Conservation (phyloP, 2,888 invertebrate genomes). For the Villa cingulata region DNA sequence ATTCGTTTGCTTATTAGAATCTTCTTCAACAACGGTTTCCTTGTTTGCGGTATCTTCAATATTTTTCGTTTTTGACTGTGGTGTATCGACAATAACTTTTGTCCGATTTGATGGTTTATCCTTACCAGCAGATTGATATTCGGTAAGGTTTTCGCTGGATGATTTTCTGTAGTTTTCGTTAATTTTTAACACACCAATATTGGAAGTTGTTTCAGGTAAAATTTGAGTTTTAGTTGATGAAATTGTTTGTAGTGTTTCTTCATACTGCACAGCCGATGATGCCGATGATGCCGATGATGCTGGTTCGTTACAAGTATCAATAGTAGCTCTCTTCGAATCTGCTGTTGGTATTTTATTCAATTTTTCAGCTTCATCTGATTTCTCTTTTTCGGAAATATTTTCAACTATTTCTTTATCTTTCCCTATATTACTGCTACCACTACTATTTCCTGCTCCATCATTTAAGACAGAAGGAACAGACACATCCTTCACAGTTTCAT, state of each 20-base stretch:
- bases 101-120: conserved; percentile 8
- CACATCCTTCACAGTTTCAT: too few relatives aligned
- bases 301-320: too few relatives aligned
- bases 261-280: background rate
- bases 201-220: background rate
- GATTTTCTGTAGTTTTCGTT: conserved; percentile 14
- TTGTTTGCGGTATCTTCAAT: conserved; percentile 29
- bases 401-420: background rate
- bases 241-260: background rate
- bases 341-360: too few relatives aligned
- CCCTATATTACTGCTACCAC: background rate
- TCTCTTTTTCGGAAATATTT: background rate
- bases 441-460: too few relatives aligned
- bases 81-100: conserved; percentile 16
- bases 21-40: conserved; percentile 18
- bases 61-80: conserved; percentile 32
- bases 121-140: background rate
- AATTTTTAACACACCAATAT: conserved; percentile 11
- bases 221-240: background rate
- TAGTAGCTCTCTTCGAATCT: too few relatives aligned
- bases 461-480: background rate
- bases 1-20: too few relatives aligned
- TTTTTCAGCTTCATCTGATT: background rate
- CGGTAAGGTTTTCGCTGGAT: background rate
- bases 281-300: background rate